phyloP scores from a whole-genome alignment of 1,140 invertebrate species.

The Drosophila virilis region DNA sequence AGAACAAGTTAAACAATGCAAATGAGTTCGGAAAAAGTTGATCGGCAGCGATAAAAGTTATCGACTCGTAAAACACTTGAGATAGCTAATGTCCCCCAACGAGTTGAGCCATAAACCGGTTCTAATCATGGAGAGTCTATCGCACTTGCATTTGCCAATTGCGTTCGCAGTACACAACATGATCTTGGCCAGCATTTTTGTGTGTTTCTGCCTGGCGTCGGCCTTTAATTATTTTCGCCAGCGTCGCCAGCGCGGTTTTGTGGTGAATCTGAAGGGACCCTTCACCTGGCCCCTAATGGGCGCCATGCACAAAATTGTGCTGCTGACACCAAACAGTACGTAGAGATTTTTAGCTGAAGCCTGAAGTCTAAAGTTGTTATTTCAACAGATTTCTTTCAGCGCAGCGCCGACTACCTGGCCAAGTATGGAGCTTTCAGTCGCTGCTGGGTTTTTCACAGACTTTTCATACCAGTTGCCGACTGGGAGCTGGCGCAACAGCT shows the following conservation, averaged over 20 bases:
- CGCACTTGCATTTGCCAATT: conserved; percentile 16
- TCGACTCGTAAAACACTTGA: conserved; percentile 32
- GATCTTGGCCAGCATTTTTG: conserved; percentile 69
- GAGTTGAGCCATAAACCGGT: conserved; percentile 32
- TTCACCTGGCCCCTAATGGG: conserved; percentile 61
- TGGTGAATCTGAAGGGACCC: conserved; percentile 68
- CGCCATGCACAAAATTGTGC: conserved; percentile 60
- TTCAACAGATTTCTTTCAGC: conserved; percentile 63
- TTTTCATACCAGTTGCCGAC: conserved; percentile 64
- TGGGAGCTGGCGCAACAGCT: conserved; percentile 59
- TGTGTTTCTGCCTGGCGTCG: conserved; percentile 71
- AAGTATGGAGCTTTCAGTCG: conserved; percentile 60
- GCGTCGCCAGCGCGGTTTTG: conserved; percentile 48
- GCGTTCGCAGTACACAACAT: conserved; percentile 53
- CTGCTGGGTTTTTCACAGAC: conserved; percentile 67
- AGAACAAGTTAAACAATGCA: too few species aligned
- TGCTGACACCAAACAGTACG: conserved; percentile 62
- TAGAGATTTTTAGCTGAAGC: not conserved
- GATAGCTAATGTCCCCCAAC: conserved; percentile 24
- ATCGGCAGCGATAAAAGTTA: not conserved
- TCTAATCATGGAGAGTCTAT: conserved; percentile 27
- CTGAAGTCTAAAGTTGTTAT: not conserved
- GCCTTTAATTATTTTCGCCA: conserved; percentile 66
- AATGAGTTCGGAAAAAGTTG: not conserved
- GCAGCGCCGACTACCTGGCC: conserved; percentile 46